Conservation (phyloP, 1,140 invertebrate genomes). For the Scaptomyza montana region DNA sequence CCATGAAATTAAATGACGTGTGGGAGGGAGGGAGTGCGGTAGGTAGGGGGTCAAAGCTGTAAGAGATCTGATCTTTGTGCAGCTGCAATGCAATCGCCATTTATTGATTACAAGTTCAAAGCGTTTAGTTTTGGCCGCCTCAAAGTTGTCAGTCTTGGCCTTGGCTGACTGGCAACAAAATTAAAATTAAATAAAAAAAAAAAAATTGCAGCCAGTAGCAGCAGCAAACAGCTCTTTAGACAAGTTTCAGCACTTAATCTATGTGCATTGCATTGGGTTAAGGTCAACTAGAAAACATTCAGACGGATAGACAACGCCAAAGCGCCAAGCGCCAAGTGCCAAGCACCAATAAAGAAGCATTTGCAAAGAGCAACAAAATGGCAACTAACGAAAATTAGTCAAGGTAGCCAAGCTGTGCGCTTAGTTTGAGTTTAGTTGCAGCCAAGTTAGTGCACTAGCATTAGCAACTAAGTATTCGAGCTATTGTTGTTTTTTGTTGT, state of each 20-base stretch:
- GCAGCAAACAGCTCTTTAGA: slow-evolving; percentile 65
- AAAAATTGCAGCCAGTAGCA: slow-evolving; percentile 53
- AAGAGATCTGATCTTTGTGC: slow-evolving; percentile 47
- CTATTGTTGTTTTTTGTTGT: not conserved
- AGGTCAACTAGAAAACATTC: slow-evolving; percentile 76
- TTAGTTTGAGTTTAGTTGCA: slow-evolving; percentile 1
- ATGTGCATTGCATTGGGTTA: slow-evolving; percentile 81
- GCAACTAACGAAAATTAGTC: slow-evolving; percentile 55
- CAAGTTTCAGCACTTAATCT: slow-evolving; percentile 78
- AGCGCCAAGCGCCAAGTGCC: slow-evolving; percentile 28
- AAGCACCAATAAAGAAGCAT: slow-evolving; percentile 49
- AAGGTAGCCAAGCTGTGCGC: slow-evolving; percentile 35
- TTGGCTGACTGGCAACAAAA: slow-evolving; percentile 64
- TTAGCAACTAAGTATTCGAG: slow-evolving; percentile 14
- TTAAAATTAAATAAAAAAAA: slow-evolving; percentile 12
- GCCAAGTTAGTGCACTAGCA: slow-evolving; percentile 20
- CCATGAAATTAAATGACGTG: slow-evolving; percentile 43
- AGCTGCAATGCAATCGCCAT: slow-evolving; percentile 75
- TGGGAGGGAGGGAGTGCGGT: not conserved
- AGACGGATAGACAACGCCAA: slow-evolving; percentile 40
- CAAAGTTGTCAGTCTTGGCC: slow-evolving; percentile 75
- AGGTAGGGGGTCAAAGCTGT: not conserved
- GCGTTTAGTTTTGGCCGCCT: slow-evolving; percentile 76
- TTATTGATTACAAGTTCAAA: slow-evolving; percentile 81
- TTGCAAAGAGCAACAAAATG: slow-evolving; percentile 50